Evolutionary conservation across 1,140 invertebrate species (phyloP).

Genomic region (Tetraneura akinire): DNA sequence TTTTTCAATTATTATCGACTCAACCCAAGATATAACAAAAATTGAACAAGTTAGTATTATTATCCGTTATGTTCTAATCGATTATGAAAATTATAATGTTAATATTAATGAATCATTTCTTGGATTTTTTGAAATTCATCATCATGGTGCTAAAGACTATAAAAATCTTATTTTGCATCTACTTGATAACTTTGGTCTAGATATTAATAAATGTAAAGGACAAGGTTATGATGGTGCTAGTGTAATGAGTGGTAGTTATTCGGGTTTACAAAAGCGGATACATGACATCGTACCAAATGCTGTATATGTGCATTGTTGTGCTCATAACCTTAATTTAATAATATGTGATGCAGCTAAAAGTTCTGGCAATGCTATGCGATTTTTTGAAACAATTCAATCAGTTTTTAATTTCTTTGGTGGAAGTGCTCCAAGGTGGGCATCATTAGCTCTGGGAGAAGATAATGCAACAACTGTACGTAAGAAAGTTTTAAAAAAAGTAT

Average conservation of each 20-base stretch:
- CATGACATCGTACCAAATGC: background rate
- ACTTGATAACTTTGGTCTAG: background rate
- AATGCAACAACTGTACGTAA: background rate
- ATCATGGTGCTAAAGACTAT: background rate
- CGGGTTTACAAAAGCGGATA: background rate
- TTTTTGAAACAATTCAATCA: background rate
- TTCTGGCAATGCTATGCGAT: too few relatives aligned
- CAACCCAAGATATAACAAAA: too few relatives aligned
- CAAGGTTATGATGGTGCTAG: background rate
- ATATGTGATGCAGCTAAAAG: too few relatives aligned
- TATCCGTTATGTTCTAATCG: too few relatives aligned
- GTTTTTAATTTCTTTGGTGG: slow-evolving; percentile 1
- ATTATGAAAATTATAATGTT: too few relatives aligned
- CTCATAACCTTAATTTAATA: too few relatives aligned
- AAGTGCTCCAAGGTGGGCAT: background rate
- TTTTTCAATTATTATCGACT: too few relatives aligned
- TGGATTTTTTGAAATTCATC: slow-evolving; percentile 16
- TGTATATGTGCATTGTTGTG: background rate
- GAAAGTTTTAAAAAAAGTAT: slow-evolving; percentile 21
- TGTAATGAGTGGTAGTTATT: slow-evolving; percentile 1
- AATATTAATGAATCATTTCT: background rate
- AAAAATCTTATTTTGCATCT: slow-evolving; percentile 9
- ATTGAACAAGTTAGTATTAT: too few relatives aligned
- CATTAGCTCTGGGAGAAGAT: slow-evolving; percentile 1
- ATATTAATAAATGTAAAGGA: slow-evolving; percentile 21